Conservation (phyloP, 1,140 invertebrate genomes). For the Drosophila jambulina region DNA sequence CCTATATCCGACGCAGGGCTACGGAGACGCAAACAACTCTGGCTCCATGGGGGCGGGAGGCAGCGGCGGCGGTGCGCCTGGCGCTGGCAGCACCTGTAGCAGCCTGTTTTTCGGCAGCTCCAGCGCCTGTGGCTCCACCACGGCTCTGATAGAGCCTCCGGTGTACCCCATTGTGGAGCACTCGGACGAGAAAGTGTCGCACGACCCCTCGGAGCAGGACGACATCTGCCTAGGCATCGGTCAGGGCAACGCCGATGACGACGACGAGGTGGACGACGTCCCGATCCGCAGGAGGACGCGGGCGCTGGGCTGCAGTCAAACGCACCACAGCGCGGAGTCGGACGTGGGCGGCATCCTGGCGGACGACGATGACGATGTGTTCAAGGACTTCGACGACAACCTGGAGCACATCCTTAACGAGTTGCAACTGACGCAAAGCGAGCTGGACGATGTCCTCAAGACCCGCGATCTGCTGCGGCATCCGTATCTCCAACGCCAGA, state of each 20-base stretch:
- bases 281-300: slow-evolving; percentile 58
- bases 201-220: slow-evolving; percentile 60
- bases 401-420: slow-evolving; percentile 74
- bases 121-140: slow-evolving; percentile 79
- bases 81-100: slow-evolving; percentile 57
- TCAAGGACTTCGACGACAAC: slow-evolving; percentile 82
- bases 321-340: slow-evolving; percentile 76
- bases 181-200: slow-evolving; percentile 88
- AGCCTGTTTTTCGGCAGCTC: slow-evolving; percentile 90
- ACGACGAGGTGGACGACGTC: slow-evolving; percentile 68
- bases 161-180: slow-evolving; percentile 94
- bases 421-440: slow-evolving; percentile 67
- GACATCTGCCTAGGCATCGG: slow-evolving; percentile 39
- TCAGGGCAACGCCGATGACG: slow-evolving; percentile 69
- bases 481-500: background rate
- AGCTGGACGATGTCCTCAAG: slow-evolving; percentile 70
- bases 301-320: slow-evolving; percentile 70
- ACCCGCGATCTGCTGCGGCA: slow-evolving; percentile 25
- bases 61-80: slow-evolving; percentile 4
- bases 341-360: slow-evolving; percentile 75
- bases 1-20: slow-evolving; percentile 86
- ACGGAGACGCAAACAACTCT: slow-evolving; percentile 22
- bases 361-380: slow-evolving; percentile 79
- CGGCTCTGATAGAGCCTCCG: slow-evolving; percentile 85
- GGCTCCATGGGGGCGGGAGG: slow-evolving; percentile 25